phyloP scores from a whole-genome alignment of 1,140 invertebrate species.

The Zaprionus kolodkinae region DNA sequence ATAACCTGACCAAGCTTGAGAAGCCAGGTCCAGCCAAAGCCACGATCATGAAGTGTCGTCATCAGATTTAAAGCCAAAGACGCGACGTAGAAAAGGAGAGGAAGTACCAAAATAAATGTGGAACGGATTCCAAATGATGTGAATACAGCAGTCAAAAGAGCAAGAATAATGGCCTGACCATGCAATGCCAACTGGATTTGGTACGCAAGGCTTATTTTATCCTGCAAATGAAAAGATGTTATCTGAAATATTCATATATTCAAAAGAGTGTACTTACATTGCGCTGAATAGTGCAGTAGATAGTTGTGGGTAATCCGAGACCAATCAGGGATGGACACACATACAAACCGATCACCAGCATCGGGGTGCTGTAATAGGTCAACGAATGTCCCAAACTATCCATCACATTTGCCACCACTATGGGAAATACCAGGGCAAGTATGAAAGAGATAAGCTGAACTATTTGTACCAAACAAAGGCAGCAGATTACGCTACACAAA shows the following conservation, averaged over 20 bases:
- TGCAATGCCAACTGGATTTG: slow-evolving; percentile 60
- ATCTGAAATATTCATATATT: neutral
- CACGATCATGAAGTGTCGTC: slow-evolving; percentile 70
- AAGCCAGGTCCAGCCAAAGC: slow-evolving; percentile 86
- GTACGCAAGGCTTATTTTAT: slow-evolving; percentile 46
- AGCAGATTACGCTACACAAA: slow-evolving; percentile 22
- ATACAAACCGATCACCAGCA: slow-evolving; percentile 86
- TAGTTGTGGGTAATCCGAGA: slow-evolving; percentile 45
- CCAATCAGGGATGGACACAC: slow-evolving; percentile 56
- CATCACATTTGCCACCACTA: slow-evolving; percentile 84
- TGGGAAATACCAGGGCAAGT: slow-evolving; percentile 85
- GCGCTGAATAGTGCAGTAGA: slow-evolving; percentile 77
- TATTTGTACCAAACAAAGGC: slow-evolving; percentile 50
- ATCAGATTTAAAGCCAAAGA: slow-evolving; percentile 58
- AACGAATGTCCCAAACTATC: slow-evolving; percentile 85
- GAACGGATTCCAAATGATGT: slow-evolving; percentile 55
- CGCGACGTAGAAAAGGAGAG: slow-evolving; percentile 55
- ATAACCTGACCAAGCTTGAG: slow-evolving; percentile 82
- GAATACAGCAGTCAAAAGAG: slow-evolving; percentile 29
- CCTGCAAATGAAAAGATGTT: slow-evolving; percentile 19
- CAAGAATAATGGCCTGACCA: slow-evolving; percentile 55
- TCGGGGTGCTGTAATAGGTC: slow-evolving; percentile 88
- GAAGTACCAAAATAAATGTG: slow-evolving; percentile 57
- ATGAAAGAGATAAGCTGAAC: slow-evolving; percentile 62
- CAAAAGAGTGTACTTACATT: slow-evolving; percentile 40